Conservation (phyloP, 23 tunicate genomes). For the Trididemnum nubilum region DNA sequence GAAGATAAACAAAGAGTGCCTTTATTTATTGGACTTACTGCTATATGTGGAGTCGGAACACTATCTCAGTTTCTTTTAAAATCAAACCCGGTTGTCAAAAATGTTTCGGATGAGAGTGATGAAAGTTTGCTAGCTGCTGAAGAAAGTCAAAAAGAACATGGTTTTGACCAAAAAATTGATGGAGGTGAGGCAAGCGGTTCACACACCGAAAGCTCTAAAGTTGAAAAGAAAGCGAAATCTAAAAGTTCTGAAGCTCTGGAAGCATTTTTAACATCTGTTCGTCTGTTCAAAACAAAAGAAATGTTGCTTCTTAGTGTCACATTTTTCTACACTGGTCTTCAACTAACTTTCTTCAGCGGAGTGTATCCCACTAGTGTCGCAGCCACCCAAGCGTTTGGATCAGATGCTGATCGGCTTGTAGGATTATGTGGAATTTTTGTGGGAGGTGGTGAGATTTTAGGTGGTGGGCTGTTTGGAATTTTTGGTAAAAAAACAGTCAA, state of each 20-base stretch:
- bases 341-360: conserved; percentile 92
- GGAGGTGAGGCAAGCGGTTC: background rate
- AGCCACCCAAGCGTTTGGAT: conserved; percentile 87
- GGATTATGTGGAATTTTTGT: conserved; percentile 91
- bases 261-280: conserved; percentile 54
- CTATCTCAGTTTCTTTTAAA: conserved; percentile 40
- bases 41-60: conserved; percentile 73
- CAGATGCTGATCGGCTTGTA: conserved; percentile 83
- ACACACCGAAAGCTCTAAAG: background rate
- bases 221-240: conserved; percentile 18
- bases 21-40: conserved; percentile 81
- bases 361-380: conserved; percentile 95
- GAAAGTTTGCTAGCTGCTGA: background rate
- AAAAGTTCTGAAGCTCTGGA: conserved; percentile 42
- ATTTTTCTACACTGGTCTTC: conserved; percentile 94
- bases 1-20: conserved; percentile 60
- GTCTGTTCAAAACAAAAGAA: conserved; percentile 62
- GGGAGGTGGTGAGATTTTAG: conserved; percentile 95
- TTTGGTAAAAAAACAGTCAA: conserved; percentile 70
- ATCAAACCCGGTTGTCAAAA: background rate
- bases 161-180: background rate
- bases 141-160: background rate
- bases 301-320: conserved; percentile 86
- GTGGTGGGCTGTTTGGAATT: conserved; percentile 85
- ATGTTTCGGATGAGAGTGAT: background rate